phyloP scores from a whole-genome alignment of 2,797 vertebrate genomes.

The Odontamblyopus rebecca region DNA sequence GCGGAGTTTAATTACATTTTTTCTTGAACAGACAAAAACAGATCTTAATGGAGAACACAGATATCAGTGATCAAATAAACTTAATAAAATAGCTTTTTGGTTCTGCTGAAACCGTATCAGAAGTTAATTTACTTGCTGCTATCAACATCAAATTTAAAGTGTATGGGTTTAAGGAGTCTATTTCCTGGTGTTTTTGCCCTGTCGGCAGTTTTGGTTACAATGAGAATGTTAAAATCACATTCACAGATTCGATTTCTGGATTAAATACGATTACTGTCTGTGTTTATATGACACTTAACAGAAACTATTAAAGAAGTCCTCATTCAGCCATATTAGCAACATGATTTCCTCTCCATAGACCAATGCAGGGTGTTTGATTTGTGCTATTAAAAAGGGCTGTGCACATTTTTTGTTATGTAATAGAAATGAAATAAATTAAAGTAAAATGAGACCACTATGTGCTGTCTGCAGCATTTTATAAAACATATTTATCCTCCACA shows the following conservation, averaged over 20 bases:
- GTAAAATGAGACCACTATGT: no score
- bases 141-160: slow-evolving; percentile 35
- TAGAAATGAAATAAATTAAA: no score
- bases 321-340: slow-evolving; percentile 15
- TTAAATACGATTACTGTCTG: slow-evolving; percentile 1
- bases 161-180: slow-evolving; percentile 34
- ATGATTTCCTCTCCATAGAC: slow-evolving; percentile 25
- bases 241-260: slow-evolving; percentile 18
- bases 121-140: slow-evolving; percentile 42
- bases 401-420: no score
- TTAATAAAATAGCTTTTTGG: slow-evolving; percentile 32
- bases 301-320: neutral
- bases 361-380: slow-evolving; percentile 7
- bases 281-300: slow-evolving; percentile 3
- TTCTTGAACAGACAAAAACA: slow-evolving; percentile 24
- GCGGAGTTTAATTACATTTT: slow-evolving; percentile 18
- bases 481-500: no score
- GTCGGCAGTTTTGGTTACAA: neutral
- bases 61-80: slow-evolving; percentile 38
- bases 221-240: slow-evolving; percentile 36
- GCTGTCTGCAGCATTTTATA: no score
- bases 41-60: slow-evolving; percentile 26
- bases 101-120: slow-evolving; percentile 31
- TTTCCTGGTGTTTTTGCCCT: slow-evolving; percentile 38
- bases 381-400: no score